Percentiles rank a stretch among this genome's conserved stretches.
Conservation (phyloP, 2,797 vertebrate genomes). For the Chrosomus eos region DNA sequence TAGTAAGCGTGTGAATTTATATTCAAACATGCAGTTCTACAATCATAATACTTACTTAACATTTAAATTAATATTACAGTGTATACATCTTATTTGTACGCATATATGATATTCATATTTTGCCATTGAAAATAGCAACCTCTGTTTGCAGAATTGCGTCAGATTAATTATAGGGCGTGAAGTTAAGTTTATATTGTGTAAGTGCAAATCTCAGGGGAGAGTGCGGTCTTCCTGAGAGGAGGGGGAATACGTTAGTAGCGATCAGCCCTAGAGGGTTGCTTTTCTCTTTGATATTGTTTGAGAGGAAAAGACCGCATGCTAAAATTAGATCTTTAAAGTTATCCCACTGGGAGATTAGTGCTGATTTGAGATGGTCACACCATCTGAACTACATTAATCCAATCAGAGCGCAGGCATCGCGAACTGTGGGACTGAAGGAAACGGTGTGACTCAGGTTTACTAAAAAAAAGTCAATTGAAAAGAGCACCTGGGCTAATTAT, state of each 20-base stretch:
- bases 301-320: slow-evolving; percentile 66
- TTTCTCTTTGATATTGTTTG: slow-evolving; percentile 69
- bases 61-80: background rate
- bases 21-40: background rate
- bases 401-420: slow-evolving; percentile 54
- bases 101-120: background rate
- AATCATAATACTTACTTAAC: background rate
- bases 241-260: slow-evolving; percentile 59
- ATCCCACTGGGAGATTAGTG: slow-evolving; percentile 63
- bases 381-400: slow-evolving; percentile 47
- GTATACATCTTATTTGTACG: background rate
- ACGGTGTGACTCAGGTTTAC: slow-evolving; percentile 43
- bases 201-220: slow-evolving; percentile 57
- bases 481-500: slow-evolving; percentile 51
- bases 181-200: slow-evolving; percentile 65
- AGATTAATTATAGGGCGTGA: slow-evolving; percentile 66
- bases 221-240: slow-evolving; percentile 44
- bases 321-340: slow-evolving; percentile 72
- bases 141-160: slow-evolving; percentile 69
- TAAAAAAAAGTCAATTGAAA: slow-evolving; percentile 36
- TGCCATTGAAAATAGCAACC: background rate
- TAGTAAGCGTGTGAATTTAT: background rate
- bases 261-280: slow-evolving; percentile 54
- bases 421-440: slow-evolving; percentile 45
- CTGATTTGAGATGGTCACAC: slow-evolving; percentile 59